phyloP scores from a whole-genome alignment of 2,888 invertebrate genomes.

The Dendrolimus pini region DNA sequence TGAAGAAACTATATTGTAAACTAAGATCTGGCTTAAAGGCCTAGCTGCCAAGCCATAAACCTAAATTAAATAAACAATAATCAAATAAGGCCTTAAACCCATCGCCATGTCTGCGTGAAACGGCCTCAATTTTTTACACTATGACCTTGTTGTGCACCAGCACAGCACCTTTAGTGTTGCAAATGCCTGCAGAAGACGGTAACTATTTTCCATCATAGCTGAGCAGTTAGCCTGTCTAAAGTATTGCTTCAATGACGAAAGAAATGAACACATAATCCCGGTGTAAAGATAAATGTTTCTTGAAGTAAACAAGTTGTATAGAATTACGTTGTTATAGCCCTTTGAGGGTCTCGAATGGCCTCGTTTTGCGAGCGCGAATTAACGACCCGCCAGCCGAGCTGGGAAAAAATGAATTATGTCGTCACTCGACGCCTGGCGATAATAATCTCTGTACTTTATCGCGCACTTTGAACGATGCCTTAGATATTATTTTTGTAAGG shows the following conservation, averaged over 20 bases:
- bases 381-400: slow-evolving; percentile 29
- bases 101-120: too few species aligned
- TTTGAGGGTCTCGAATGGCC: slow-evolving; percentile 39
- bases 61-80: too few species aligned
- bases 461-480: slow-evolving; percentile 31
- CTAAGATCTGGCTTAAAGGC: too few species aligned
- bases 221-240: background rate
- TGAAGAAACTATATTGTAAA: too few species aligned
- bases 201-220: background rate
- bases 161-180: too few species aligned
- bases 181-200: background rate
- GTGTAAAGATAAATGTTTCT: slow-evolving; percentile 20
- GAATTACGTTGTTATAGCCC: slow-evolving; percentile 35
- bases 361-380: slow-evolving; percentile 41
- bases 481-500: slow-evolving; percentile 32
- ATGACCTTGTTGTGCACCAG: too few species aligned
- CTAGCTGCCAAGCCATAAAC: too few species aligned
- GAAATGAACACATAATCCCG: background rate
- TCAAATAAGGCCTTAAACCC: too few species aligned
- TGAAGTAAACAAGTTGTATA: slow-evolving; percentile 35
- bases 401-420: slow-evolving; percentile 43
- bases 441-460: slow-evolving; percentile 42
- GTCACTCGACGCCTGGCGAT: slow-evolving; percentile 42
- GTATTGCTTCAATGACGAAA: background rate
- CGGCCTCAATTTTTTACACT: too few species aligned